Base-by-base conservation (phyloP, 2,797 vertebrate species). In the Buceros bicornis region DNA sequence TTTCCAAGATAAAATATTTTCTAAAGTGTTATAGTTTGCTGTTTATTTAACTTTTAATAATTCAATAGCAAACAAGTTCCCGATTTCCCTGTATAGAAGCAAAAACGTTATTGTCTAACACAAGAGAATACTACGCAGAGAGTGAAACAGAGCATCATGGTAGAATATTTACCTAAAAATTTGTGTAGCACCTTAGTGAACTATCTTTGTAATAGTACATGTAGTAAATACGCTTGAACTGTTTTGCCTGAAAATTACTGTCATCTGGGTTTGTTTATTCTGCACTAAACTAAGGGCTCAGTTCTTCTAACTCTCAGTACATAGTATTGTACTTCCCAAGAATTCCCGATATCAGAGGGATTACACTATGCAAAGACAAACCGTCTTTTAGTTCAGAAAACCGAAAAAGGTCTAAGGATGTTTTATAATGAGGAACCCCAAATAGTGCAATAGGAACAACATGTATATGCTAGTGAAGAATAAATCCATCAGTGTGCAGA, bases 11-110 rank as follows among this genome's bases (percentile, higher is more conserved):
- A 20, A 96, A 93, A 37, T 93, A 31, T 42, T 87, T 85, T 74
- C 21, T 58, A 60, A 95, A 19, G 4, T 77, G 19, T 45, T 54
- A 35, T 20, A 69, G 5, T 73, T 92, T 35, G 29, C 51, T 91
- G 5, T 90, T 91, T 91, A 93, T 84, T 95, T 93, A 57, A 71
- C 50, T 91, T 90, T 62, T 54, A 83, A 76, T 66, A 76, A 76
- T 73, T 72, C 40, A 87, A 2, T 74, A 78, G 72, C 1, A 6
- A 93, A 80, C 21, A 80, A 42, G 6, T 82, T 95, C 21, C 19
- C 1, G 1, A 57, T 29, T 76, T 94, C 22, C 54, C 45, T 85
- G 87, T 58, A 82, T 62, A 95, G 85, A 95, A 69, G 9, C 0
- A 4, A 72, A 76, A 76, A 5, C 18, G 16, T 71, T 43, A 67